These are phyloP conservation scores for Micromys minutus DNA, from an alignment of 2,113 vertebrate species.

Conservation along the genomic window DNA sequence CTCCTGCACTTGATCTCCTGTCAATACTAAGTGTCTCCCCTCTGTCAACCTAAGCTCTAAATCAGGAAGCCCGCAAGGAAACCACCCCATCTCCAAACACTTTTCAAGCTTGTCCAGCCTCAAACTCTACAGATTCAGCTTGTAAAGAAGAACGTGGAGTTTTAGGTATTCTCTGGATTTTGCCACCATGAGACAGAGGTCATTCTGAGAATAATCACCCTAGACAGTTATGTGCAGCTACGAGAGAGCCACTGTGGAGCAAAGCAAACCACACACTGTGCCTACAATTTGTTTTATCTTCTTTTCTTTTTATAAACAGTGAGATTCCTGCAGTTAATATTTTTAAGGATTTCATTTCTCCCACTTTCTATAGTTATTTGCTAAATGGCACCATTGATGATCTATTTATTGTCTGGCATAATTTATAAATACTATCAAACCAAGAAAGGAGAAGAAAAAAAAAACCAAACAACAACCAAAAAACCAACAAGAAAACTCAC, in stretches of 20 bases:
- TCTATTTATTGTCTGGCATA: conserved; percentile 74
- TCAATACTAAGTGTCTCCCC: conserved; percentile 82
- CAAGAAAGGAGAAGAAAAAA: conserved; percentile 75
- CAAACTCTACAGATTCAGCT: not conserved
- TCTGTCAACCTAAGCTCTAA: conserved; percentile 78
- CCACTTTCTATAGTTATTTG: conserved; percentile 43
- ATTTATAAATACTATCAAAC: conserved; percentile 80
- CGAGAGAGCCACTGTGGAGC: conserved; percentile 41
- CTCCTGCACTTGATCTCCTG: conserved; percentile 87
- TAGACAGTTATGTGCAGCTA: conserved; percentile 3
- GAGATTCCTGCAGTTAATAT: conserved; percentile 75
- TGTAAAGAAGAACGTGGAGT: conserved; percentile 34
- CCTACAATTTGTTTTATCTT: conserved; percentile 65
- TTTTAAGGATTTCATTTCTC: conserved; percentile 75
- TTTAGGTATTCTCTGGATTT: conserved; percentile 49
- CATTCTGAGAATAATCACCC: not conserved
- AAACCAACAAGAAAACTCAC: not conserved
- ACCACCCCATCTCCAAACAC: conserved; percentile 67
- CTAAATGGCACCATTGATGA: conserved; percentile 76
- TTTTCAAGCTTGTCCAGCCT: conserved; percentile 52
- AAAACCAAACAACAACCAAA: not conserved
- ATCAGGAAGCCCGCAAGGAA: conserved; percentile 71
- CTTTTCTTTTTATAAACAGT: conserved; percentile 74
- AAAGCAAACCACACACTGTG: conserved; percentile 53
- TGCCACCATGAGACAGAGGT: not conserved